Conservation (phyloP, 2,113 vertebrate genomes). For the Anolis sagrei region DNA sequence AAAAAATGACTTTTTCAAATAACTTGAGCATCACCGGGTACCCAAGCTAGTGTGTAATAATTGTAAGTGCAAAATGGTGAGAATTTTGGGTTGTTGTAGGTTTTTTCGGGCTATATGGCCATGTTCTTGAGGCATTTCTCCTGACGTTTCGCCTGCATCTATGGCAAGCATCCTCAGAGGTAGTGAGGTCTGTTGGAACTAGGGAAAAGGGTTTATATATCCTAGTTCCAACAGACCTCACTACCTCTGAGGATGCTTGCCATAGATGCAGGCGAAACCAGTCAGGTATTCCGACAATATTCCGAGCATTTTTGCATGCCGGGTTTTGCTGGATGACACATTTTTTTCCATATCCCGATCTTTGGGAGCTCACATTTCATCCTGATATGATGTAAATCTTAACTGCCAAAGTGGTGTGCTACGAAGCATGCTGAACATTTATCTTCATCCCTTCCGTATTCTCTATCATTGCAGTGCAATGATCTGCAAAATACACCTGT, state of each 20-base stretch:
- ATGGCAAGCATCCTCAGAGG: too few relatives aligned
- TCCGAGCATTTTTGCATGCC: neutral
- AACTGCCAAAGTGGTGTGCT: neutral
- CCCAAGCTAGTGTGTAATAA: neutral
- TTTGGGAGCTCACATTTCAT: neutral
- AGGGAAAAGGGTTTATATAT: too few relatives aligned
- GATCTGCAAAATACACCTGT: conserved; percentile 13
- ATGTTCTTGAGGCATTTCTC: too few relatives aligned
- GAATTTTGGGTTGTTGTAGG: too few relatives aligned
- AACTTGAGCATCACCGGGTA: too few relatives aligned
- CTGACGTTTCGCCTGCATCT: too few relatives aligned
- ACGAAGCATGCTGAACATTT: conserved; percentile 14
- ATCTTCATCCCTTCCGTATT: neutral
- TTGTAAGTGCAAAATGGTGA: neutral
- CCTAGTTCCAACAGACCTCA: too few relatives aligned
- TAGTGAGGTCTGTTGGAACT: too few relatives aligned
- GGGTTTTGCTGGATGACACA: neutral
- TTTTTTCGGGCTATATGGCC: too few relatives aligned
- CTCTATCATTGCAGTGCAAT: neutral
- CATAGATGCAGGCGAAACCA: too few relatives aligned
- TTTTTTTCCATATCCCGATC: fast-evolving
- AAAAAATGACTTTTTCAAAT: too few relatives aligned
- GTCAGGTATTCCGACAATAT: neutral
- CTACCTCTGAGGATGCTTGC: too few relatives aligned
- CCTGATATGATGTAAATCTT: neutral